Evolutionary conservation across 2,797 vertebrate genomes (phyloP), one percentile per base, ranked within the genome.

Genomic region (Ciconia nigra): DNA sequence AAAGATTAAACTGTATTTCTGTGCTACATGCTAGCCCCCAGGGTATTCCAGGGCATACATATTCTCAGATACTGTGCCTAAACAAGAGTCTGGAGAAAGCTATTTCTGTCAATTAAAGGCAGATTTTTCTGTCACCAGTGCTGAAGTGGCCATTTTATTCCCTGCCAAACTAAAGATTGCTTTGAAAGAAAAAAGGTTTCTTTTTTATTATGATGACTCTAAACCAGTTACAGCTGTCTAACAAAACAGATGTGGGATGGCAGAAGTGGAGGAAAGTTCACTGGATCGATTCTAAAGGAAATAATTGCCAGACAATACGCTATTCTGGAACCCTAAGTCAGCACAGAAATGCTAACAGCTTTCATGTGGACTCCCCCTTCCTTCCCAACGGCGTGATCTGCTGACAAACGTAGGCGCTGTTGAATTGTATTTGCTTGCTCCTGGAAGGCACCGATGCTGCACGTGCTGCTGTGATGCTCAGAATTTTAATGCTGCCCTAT

Each of bases 251-350:
- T 97, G 97, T 93, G 88, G 62, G 66, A 62, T 0, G 1, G 59
- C 83, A 96, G 77, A 97, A 95, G 69, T 97, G 51, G 96, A 95
- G 97, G 59, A 97, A 97, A 97, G 97, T 97, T 97, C 96, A 97
- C 74, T 87, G 89, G 81, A 93, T 84, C 2, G 0, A 59, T 70
- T 87, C 54, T 83, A 82, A 91, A 92, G 67, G 87, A 93, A 92
- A 81, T 74, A 92, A 93, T 87, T 87, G 77, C 1, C 6, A 96
- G 80, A 96, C 76, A 95, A 93, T 91, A 83, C 2, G 1, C 58
- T 83, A 44, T 65, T 81, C 84, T 91, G 87, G 65, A 93, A 58
- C 77, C 47, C 14, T 2, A 79, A 85, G 69, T 24, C 90, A 85
- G 76, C 7, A 52, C 26, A 87, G 81, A 89, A 97, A 81, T 41